Conservation (phyloP, 2,888 invertebrate species). For the Drosophila incognita region DNA sequence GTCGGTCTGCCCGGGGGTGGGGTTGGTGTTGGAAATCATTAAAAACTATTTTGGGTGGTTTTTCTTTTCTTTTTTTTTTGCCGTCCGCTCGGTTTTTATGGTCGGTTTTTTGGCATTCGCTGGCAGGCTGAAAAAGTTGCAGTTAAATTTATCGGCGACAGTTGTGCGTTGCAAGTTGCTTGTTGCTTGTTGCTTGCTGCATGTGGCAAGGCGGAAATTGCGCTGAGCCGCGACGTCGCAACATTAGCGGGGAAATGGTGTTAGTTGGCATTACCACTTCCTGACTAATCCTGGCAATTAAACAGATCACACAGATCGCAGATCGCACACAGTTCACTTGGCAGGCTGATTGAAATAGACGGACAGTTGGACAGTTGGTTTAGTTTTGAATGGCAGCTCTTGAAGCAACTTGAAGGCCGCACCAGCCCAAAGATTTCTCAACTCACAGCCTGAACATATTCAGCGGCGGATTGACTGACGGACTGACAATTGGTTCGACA, state of each 20-base stretch:
- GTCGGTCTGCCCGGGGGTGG: not conserved
- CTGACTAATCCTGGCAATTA: slow-evolving; percentile 75
- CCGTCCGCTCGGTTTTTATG: slow-evolving; percentile 55
- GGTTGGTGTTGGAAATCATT: slow-evolving; percentile 39
- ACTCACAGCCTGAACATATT: slow-evolving; percentile 36
- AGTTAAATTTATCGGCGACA: slow-evolving; percentile 78
- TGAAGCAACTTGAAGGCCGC: slow-evolving; percentile 53
- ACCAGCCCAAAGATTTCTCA: slow-evolving; percentile 7
- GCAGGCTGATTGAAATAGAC: slow-evolving; percentile 38
- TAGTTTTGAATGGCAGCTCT: slow-evolving; percentile 44
- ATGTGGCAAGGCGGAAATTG: slow-evolving; percentile 64
- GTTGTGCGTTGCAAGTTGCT: slow-evolving; percentile 56
- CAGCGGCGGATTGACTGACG: slow-evolving; percentile 8
- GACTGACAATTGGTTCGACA: slow-evolving; percentile 16
- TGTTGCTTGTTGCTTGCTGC: slow-evolving; percentile 8
- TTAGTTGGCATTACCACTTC: slow-evolving; percentile 53
- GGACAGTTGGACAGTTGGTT: slow-evolving; percentile 24
- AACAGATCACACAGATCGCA: slow-evolving; percentile 48
- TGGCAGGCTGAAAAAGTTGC: slow-evolving; percentile 27
- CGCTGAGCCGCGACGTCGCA: slow-evolving; percentile 62
- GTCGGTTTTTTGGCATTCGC: slow-evolving; percentile 29
- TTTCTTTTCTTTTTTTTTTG: slow-evolving; percentile 31
- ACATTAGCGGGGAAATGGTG: not conserved
- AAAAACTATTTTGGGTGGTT: slow-evolving; percentile 62
- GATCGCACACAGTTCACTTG: slow-evolving; percentile 46